phyloP scores from a whole-genome alignment of 2,888 invertebrate species.

The Acleris holmiana region DNA sequence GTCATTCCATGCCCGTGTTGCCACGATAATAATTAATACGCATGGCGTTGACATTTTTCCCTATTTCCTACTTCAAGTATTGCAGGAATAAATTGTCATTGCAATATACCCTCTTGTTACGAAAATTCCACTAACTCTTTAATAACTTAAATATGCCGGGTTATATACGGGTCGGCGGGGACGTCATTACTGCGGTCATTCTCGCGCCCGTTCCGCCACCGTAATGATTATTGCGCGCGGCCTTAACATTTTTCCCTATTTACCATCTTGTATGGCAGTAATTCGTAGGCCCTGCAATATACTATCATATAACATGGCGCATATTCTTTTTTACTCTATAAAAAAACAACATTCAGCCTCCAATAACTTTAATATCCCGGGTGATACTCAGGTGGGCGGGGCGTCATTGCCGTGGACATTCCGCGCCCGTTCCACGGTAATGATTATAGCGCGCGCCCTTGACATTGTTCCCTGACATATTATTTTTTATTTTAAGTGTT shows the following conservation, averaged over 20 bases:
- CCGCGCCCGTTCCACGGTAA: neutral
- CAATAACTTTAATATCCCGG: neutral
- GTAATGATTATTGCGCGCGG: neutral
- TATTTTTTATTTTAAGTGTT: slow-evolving; percentile 1
- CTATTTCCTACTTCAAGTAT: too few relatives aligned
- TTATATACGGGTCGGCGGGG: neutral
- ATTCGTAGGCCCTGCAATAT: too few relatives aligned
- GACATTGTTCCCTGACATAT: slow-evolving; percentile 6
- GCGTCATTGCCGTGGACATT: slow-evolving; percentile 8
- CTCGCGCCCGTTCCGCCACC: neutral
- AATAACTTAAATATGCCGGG: neutral
- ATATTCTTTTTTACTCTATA: too few relatives aligned
- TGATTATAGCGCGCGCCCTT: slow-evolving; percentile 4
- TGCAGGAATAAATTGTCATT: too few relatives aligned
- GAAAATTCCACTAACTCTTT: too few relatives aligned
- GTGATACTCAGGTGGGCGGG: slow-evolving; percentile 1
- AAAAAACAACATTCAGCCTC: too few relatives aligned
- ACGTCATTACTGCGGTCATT: neutral
- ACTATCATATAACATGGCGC: too few relatives aligned
- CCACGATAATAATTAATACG: slow-evolving; percentile 1
- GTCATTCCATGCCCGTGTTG: neutral
- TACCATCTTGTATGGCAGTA: too few relatives aligned
- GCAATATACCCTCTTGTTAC: too few relatives aligned
- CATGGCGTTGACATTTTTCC: too few relatives aligned
- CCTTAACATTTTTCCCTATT: too few relatives aligned